Base-by-base conservation (phyloP, 35 echinoderm and acorn worm species). In the Amphiura filiformis region DNA sequence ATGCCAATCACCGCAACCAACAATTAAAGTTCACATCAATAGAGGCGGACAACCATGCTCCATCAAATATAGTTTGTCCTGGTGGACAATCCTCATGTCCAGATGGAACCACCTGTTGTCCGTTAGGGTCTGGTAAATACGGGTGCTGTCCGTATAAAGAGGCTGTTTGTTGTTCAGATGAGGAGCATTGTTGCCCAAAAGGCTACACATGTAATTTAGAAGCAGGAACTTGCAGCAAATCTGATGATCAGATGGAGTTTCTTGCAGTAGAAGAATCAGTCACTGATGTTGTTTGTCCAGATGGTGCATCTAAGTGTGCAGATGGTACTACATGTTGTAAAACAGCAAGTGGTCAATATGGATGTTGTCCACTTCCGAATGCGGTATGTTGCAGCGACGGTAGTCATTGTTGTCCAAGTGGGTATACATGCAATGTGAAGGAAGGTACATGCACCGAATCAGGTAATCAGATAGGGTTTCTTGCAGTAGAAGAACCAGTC, bases 361-460 rank as follows among this genome's bases (percentile, higher is more conserved):
- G 93, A 7, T 94, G 93, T 40, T 94, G 93, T 70, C 88, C 70
- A 20, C 2, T 78, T 0, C 81, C 88, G 3, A 61, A 37, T 33
- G 82, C 39, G 40, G 89, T 86, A 3, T 95, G 94, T 65, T 95
- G 94, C 64, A 65, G 64, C 31, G 93, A 95, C 39, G 52, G 76
- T 9, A 20, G 76, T 20, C 86, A 95, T 35, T 95, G 93, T 39
- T 95, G 93, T 89, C 93, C 89, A 31, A 36, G 41, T 85, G 93
- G 90, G 14, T 95, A 92, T 40, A 92, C 70, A 5, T 95, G 93
- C 77, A 57, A 95, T 92, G 57, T 81, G 31, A 70, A 80, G 12
- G 17, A 22, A 57, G 90, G 90, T 31, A 86, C 93, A 18, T 47
- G 41, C 41, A n/a, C 17, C 17, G 17, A 47, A 47, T 47, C 41